Evolutionary conservation across 2,797 vertebrate species (phyloP).

Genomic region (Microctenopoma steveboyesi): DNA sequence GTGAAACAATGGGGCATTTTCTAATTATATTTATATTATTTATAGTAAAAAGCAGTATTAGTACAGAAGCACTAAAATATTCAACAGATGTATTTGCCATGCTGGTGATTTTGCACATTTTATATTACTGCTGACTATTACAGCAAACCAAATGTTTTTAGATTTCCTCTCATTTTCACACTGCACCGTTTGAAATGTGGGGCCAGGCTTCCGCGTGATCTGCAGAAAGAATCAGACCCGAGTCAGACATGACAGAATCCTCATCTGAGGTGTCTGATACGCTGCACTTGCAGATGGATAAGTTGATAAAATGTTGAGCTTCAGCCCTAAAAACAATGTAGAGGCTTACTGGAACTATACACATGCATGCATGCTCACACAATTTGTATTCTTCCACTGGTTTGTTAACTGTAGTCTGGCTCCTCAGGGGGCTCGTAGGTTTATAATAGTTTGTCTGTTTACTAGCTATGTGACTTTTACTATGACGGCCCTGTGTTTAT

Average conservation of each 20-base stretch:
- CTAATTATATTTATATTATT: neutral
- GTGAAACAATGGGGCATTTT: neutral
- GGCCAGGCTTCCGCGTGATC: neutral
- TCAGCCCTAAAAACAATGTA: neutral
- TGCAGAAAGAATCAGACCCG: neutral
- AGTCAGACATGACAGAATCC: neutral
- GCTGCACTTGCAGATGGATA: neutral
- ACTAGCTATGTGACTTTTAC: conserved; percentile 27
- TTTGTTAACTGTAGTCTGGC: conserved; percentile 35
- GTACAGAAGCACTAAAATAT: neutral
- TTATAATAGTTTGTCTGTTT: conserved; percentile 30
- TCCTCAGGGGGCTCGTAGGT: conserved; percentile 5
- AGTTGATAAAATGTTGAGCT: neutral
- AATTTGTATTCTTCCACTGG: conserved; percentile 21
- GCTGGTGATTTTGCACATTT: conserved; percentile 18
- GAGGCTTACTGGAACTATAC: neutral
- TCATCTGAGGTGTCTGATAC: neutral
- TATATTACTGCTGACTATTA: neutral
- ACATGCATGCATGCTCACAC: conserved; percentile 30
- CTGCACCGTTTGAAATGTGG: neutral
- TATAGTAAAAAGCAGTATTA: neutral
- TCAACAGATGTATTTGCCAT: conserved; percentile 5
- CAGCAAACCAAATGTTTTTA: neutral
- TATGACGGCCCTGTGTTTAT: conserved; percentile 35
- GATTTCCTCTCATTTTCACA: neutral